Base-by-base conservation (phyloP, 2,113 vertebrate species). In the Pyrgilauda ruficollis region DNA sequence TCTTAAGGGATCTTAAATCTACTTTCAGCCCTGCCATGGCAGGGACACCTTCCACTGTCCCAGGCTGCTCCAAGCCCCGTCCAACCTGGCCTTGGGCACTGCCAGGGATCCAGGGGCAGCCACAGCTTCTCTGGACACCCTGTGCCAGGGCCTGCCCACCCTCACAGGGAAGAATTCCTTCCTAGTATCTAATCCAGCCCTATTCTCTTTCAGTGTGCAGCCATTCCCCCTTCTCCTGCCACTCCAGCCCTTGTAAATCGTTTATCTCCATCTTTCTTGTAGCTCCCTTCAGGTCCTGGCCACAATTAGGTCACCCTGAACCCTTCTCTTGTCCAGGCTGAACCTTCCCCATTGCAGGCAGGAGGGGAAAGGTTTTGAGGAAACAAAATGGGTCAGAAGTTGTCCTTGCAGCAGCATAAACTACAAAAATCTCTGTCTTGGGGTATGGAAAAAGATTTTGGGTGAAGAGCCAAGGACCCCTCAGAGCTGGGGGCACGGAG, bases 21-120 rank as follows among this genome's bases (percentile, higher is more conserved):
- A 1, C 0, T 47, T 8, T 13, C 70, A 78, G 8, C 11, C n/a
- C 16, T 61, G 6, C 21, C 17, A 13, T 23, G 37, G 2, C 47
- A 76, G 55, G 17, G 30, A 83, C 47, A 27, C 2, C 3, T 90
- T 1, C 41, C 62, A 41, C n/a, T 0, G 0, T 10, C 17, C 55
- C n/a, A 69, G 24, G 24, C 0, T 46, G 28, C 7, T 41, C 78
- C 77, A 35, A 43, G 9, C 13, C 10, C 49, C 0, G 0, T 58
- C 35, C 68, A 76, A 0, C 26, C 41, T 35, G 47, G 14, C 12
- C 55, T 47, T 49, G 70, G 30, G 0, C 30, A 62, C 2, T 76
- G 0, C 47, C 87, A 76, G 39, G 47, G 39, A 68, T 27, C 41
- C 82, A 56, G n/a, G 28, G 11, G 5, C n/a, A 82, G 53, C 46